A percentile compares a stretch with the other conserved stretches of the same genome.
phyloP scores from a whole-genome alignment of 2,797 vertebrate species.

The Rhincodon typus region DNA sequence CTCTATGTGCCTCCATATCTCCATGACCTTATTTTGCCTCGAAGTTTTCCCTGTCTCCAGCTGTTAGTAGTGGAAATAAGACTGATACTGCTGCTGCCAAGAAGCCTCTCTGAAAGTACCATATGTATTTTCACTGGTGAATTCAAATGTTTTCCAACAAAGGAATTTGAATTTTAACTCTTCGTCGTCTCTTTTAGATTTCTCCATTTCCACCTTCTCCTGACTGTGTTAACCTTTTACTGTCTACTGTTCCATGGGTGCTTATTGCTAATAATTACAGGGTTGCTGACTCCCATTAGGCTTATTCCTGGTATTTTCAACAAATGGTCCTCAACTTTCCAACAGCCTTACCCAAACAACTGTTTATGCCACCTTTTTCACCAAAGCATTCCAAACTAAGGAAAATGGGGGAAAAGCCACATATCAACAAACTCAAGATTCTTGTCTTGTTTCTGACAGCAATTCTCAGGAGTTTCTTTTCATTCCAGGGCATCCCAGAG shows the following conservation, averaged over 20 bases:
- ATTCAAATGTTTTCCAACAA: slow-evolving; percentile 7
- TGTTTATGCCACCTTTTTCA: background rate
- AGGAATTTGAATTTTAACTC: slow-evolving; percentile 8
- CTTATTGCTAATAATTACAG: background rate
- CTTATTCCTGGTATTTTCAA: background rate
- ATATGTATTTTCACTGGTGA: slow-evolving; percentile 8
- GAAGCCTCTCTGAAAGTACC: background rate
- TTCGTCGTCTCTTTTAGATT: background rate
- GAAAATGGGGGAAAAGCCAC: background rate
- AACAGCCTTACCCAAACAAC: background rate
- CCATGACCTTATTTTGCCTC: slow-evolving; percentile 19
- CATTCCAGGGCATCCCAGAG: background rate
- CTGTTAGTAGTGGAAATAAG: background rate
- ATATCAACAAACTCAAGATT: background rate
- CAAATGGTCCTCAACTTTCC: background rate
- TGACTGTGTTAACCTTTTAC: background rate
- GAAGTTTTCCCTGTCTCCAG: background rate
- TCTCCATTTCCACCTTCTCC: background rate
- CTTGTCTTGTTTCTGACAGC: background rate
- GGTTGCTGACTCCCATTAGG: background rate
- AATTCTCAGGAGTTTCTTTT: background rate
- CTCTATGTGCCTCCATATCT: background rate
- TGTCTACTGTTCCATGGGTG: background rate
- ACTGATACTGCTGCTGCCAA: background rate
- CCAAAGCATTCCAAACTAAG: background rate